A percentile compares a stretch with the other conserved stretches of the same genome.
Conservation (phyloP, 2,888 invertebrate species). For the Eilema griseolum region DNA sequence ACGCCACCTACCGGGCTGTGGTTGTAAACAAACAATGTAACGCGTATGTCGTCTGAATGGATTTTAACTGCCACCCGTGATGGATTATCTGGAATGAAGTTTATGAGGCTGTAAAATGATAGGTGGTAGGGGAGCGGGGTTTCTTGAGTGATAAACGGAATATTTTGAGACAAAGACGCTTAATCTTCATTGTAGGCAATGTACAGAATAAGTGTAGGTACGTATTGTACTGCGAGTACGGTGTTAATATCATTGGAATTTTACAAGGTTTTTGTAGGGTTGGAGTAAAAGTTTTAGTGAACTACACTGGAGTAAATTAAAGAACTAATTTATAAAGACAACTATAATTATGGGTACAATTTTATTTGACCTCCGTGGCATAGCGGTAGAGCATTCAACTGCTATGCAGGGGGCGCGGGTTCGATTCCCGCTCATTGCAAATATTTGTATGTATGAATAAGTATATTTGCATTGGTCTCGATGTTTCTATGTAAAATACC, state of each 20-base stretch:
- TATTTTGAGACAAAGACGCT: slow-evolving; percentile 7
- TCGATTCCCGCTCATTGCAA: too few relatives aligned
- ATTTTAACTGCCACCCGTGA: slow-evolving; percentile 46
- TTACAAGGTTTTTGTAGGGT: neutral
- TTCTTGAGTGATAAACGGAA: neutral
- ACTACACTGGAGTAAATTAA: neutral
- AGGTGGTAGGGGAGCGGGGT: slow-evolving; percentile 2
- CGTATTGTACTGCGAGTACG: neutral
- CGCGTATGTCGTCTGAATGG: slow-evolving; percentile 33
- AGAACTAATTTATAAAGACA: neutral
- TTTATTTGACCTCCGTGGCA: too few relatives aligned
- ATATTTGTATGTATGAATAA: too few relatives aligned
- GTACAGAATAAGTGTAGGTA: neutral
- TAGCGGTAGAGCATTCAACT: too few relatives aligned
- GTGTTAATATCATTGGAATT: neutral
- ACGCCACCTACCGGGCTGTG: slow-evolving; percentile 23
- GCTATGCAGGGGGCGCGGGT: too few relatives aligned
- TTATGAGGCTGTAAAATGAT: slow-evolving; percentile 25
- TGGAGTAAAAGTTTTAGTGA: neutral
- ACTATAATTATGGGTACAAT: too few relatives aligned
- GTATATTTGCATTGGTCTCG: too few relatives aligned
- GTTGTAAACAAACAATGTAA: slow-evolving; percentile 54
- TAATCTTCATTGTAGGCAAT: neutral
- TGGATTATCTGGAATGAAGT: slow-evolving; percentile 39
- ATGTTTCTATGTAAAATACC: too few relatives aligned